These are phyloP conservation scores for Leuciscus waleckii DNA, from an alignment of 2,797 vertebrate species.

Conservation along the genomic window DNA sequence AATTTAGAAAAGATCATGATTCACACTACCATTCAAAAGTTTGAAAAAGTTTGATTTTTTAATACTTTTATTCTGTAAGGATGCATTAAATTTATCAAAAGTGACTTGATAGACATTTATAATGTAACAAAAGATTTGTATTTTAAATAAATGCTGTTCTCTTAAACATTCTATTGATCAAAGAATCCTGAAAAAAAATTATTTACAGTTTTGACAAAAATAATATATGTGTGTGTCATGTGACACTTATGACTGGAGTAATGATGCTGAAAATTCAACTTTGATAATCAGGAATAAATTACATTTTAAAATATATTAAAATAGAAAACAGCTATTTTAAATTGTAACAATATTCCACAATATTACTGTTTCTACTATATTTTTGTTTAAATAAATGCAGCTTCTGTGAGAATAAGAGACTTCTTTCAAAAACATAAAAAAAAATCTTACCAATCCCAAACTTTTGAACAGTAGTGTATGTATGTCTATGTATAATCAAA, in stretches of 20 bases:
- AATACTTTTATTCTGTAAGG: background rate
- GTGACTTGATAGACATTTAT: background rate
- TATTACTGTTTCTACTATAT: background rate
- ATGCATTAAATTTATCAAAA: background rate
- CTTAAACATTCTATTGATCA: background rate
- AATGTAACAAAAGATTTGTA: background rate
- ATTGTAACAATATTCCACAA: background rate
- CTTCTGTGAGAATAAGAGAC: background rate
- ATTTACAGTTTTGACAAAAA: background rate
- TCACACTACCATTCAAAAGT: background rate
- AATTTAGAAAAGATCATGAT: background rate
- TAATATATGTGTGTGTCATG: background rate
- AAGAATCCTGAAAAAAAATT: background rate
- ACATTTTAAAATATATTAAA: background rate
- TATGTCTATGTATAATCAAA: background rate
- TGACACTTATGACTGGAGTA: background rate
- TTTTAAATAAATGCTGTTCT: background rate
- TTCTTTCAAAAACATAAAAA: background rate
- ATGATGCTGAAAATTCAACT: background rate
- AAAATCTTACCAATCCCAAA: background rate
- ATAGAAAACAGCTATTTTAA: background rate
- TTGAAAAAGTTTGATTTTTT: background rate
- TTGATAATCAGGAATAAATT: background rate
- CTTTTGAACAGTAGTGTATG: background rate
- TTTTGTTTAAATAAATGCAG: background rate